phyloP scores from a whole-genome alignment of 2,113 vertebrate genomes.

The Donacobius atricapilla region DNA sequence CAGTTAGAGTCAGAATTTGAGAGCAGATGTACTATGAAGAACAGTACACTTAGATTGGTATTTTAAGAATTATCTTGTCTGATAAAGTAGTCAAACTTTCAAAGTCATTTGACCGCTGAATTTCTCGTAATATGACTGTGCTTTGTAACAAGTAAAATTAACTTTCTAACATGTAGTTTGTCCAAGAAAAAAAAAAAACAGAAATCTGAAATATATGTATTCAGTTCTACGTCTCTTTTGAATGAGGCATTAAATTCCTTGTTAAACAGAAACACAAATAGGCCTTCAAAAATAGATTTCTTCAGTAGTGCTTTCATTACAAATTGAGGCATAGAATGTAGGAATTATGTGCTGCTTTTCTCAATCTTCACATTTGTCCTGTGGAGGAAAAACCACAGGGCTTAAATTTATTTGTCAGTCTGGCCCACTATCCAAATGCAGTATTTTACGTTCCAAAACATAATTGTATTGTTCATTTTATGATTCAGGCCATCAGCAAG shows the following conservation, averaged over 20 bases:
- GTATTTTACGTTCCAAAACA: background rate
- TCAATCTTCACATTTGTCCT: background rate
- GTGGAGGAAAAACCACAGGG: background rate
- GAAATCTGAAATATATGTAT: background rate
- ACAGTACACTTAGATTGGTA: background rate
- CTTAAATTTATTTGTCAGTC: background rate
- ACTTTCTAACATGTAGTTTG: background rate
- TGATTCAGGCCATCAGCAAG: slow-evolving; percentile 87
- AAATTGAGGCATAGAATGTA: background rate
- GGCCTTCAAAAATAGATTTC: background rate
- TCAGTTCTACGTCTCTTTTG: background rate
- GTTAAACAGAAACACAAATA: background rate
- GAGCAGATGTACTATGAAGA: background rate
- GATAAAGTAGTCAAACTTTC: background rate
- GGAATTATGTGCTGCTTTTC: background rate
- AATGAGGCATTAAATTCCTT: background rate
- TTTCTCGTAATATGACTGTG: background rate
- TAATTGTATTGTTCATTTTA: slow-evolving; percentile 58
- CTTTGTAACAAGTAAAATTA: background rate
- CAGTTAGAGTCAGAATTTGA: background rate
- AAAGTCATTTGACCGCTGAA: background rate
- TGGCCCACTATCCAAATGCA: background rate
- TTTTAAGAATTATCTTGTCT: background rate
- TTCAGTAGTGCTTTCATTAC: background rate
- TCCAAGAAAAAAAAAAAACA: background rate